phyloP scores from a whole-genome alignment of 2,113 vertebrate species.

The Genyomyrus donnyi region DNA sequence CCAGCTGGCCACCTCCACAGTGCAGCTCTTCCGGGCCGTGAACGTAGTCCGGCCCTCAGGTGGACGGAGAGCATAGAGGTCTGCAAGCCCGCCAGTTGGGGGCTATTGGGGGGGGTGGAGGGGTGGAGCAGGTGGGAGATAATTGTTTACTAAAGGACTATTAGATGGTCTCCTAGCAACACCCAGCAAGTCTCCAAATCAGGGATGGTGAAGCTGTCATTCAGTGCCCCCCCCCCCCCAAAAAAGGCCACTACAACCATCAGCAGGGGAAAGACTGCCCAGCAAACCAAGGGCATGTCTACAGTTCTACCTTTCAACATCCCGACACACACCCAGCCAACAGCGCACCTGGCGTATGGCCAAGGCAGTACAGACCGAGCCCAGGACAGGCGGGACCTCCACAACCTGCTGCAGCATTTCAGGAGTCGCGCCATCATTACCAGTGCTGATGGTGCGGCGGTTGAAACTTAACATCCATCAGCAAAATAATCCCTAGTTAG shows the following conservation, averaged over 20 bases:
- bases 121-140: slow-evolving; percentile 45
- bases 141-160: slow-evolving; percentile 78
- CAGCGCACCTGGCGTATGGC: background rate
- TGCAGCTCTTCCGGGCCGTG: background rate
- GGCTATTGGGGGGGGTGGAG: slow-evolving; percentile 7
- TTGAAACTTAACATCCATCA: background rate
- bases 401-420: background rate
- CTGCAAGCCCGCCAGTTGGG: background rate
- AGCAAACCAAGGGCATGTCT: background rate
- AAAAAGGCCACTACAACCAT: slow-evolving; percentile 23
- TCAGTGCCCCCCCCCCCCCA: slow-evolving; percentile 43
- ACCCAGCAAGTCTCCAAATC: slow-evolving; percentile 60
- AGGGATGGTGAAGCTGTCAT: slow-evolving; percentile 61
- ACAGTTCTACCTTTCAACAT: background rate
- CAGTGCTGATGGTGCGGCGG: background rate
- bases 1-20: background rate
- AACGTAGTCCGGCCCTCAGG: background rate
- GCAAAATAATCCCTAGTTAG: background rate
- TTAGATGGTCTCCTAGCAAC: slow-evolving; percentile 79
- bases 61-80: slow-evolving; percentile 22
- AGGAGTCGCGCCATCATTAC: background rate
- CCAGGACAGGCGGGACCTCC: background rate
- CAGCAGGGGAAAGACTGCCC: slow-evolving; percentile 16
- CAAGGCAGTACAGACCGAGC: background rate
- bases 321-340: background rate